These are phyloP conservation scores for Actenoides lindsayi DNA, from an alignment of 2,113 vertebrate genomes.

Conservation along the genomic window DNA sequence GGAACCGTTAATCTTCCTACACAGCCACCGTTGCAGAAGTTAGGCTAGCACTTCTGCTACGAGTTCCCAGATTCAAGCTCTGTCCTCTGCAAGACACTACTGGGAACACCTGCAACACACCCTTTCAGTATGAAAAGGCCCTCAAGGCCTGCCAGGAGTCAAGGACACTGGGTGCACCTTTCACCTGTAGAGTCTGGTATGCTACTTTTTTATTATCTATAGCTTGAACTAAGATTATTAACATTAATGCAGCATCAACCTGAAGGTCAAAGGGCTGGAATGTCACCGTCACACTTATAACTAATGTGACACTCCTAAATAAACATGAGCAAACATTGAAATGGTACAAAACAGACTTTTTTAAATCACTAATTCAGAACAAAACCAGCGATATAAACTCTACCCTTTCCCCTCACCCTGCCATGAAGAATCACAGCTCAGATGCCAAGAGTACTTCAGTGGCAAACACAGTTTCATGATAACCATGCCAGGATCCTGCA, in stretches of 20 bases:
- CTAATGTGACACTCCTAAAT: background rate
- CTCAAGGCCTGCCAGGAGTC: background rate
- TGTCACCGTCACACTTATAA: background rate
- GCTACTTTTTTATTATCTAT: background rate
- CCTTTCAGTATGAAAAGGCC: fast-evolving
- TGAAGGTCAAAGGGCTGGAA: background rate
- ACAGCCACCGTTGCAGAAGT: background rate
- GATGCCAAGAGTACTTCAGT: constrained; percentile 40
- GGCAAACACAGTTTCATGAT: background rate
- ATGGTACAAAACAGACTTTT: background rate
- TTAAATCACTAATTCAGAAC: background rate
- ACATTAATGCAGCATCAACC: background rate
- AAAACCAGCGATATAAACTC: background rate
- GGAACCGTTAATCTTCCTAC: background rate
- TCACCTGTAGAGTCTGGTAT: background rate
- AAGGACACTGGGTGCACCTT: background rate
- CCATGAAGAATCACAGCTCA: background rate
- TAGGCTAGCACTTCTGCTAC: background rate
- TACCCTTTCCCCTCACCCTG: background rate
- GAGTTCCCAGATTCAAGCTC: background rate
- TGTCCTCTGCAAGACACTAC: background rate
- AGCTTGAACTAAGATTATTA: background rate
- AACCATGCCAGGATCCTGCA: background rate
- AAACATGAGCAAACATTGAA: background rate
- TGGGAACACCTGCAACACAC: background rate